phyloP scores from a whole-genome alignment of 1,140 invertebrate genomes.

The Parapsyche elsis region DNA sequence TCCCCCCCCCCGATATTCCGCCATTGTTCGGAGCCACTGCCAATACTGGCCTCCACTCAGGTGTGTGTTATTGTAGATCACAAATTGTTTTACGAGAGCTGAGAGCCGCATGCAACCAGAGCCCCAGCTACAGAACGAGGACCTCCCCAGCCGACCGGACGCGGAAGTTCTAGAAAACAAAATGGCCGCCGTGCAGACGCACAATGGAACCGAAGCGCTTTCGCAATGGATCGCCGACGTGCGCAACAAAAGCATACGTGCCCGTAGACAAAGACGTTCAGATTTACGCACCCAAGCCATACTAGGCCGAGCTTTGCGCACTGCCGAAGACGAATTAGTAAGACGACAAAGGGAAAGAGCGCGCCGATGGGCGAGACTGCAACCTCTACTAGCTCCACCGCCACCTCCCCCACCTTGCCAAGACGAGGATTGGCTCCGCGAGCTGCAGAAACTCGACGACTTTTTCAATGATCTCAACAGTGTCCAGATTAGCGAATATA shows the following conservation, averaged over 20 bases:
- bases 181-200: background rate
- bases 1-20: background rate
- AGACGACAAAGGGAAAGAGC: conserved; percentile 47
- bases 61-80: background rate
- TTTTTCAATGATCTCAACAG: conserved; percentile 50
- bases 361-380: conserved; percentile 43
- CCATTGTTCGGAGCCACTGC: background rate
- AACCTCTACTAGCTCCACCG: conserved; percentile 21
- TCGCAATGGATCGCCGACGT: conserved; percentile 51
- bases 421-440: conserved; percentile 37
- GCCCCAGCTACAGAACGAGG: background rate
- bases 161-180: background rate
- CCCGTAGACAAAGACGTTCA: conserved; percentile 30
- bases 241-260: conserved; percentile 37
- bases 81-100: background rate
- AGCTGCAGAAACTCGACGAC: conserved; percentile 47
- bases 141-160: conserved; percentile 3
- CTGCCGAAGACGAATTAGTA: conserved; percentile 48
- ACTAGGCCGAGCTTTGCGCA: conserved; percentile 34
- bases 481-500: conserved; percentile 38
- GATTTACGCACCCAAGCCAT: conserved; percentile 44
- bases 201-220: conserved; percentile 44
- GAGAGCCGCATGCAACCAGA: background rate
- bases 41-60: background rate
- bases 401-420: conserved; percentile 16